Evolutionary conservation across 2,113 vertebrate genomes (phyloP), one percentile per base, ranked within the genome.

Genomic region (Pao palembangensis): DNA sequence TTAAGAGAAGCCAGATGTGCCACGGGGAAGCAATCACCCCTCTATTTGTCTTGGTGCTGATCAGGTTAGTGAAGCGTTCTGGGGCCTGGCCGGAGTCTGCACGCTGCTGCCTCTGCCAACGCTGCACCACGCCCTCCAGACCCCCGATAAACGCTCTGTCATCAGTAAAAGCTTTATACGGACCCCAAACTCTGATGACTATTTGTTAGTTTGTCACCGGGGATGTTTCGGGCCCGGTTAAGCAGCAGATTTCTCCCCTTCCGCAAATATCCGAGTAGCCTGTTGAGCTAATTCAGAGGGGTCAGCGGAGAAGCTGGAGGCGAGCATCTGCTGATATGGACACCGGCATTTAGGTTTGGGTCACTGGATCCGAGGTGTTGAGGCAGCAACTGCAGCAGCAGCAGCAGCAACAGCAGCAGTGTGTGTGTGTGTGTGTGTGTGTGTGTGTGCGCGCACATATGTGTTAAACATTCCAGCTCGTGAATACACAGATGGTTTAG

Each of bases 1-100:
- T 79, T 91, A 90, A 91, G 82, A 81, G 79, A 89, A 91, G 80
- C 79, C 89, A 91, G 85, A 90, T 90, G 90, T 87, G 83, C 83
- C 82, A 87, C 70, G 68, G 87, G 78, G 84, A 88, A 88, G 85
- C 82, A 85, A 88, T 90, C 86, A 88, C 81, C 74, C 74, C 86
- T 86, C 87, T 87, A 86, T 89, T 90, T 91, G 87, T 90, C 90
- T 91, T 87, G 87, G 88, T 81, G 76, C 76, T 85, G 88, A 86
- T 88, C 87, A 82, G 80, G 87, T 88, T 88, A 88, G 87, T 82
- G 73, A 89, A 88, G 83, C 87, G 84, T 88, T 90, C 79, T 84
- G 86, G 84, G 77, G 67, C 70, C 69, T 70, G 75, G 81, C 80
- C 77, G 71, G 65, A 80, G 69, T 75, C 77, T n/a, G 28, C 81